A percentile compares a stretch with the other conserved stretches of the same genome.
Conservation (phyloP, 2,113 vertebrate genomes). For the Phalacrocorax aristotelis region DNA sequence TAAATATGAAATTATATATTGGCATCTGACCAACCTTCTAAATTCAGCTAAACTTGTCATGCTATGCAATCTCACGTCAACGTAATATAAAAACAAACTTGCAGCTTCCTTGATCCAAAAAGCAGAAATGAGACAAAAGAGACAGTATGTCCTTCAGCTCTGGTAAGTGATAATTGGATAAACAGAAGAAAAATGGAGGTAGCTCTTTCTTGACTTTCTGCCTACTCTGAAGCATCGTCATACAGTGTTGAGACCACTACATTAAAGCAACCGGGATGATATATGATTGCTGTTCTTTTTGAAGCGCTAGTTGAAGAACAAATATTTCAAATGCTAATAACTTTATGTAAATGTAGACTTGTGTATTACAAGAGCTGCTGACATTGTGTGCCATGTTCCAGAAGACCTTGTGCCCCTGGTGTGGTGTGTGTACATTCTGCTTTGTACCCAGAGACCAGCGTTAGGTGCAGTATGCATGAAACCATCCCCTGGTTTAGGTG, state of each 20-base stretch:
- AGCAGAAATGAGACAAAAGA: neutral
- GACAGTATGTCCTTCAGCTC: neutral
- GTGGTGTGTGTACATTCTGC: too few relatives aligned
- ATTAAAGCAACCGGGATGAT: neutral
- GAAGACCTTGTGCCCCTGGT: neutral
- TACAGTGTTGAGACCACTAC: neutral
- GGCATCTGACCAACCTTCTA: neutral
- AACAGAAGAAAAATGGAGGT: neutral
- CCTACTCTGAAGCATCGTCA: neutral
- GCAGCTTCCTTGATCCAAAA: neutral
- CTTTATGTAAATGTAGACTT: neutral
- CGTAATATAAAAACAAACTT: neutral
- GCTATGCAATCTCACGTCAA: neutral
- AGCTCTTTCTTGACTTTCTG: neutral
- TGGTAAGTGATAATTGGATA: neutral
- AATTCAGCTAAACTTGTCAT: neutral
- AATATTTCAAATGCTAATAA: neutral
- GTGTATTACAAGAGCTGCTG: neutral
- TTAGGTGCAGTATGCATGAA: rapidly evolving
- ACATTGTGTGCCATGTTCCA: rapidly evolving
- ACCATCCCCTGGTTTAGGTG: neutral
- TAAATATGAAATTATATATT: neutral
- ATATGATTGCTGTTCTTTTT: neutral
- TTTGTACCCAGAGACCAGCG: rapidly evolving
- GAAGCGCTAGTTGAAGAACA: neutral